Evolutionary conservation across 2,113 vertebrate genomes (phyloP).

Genomic region (Corythaeola cristata): DNA sequence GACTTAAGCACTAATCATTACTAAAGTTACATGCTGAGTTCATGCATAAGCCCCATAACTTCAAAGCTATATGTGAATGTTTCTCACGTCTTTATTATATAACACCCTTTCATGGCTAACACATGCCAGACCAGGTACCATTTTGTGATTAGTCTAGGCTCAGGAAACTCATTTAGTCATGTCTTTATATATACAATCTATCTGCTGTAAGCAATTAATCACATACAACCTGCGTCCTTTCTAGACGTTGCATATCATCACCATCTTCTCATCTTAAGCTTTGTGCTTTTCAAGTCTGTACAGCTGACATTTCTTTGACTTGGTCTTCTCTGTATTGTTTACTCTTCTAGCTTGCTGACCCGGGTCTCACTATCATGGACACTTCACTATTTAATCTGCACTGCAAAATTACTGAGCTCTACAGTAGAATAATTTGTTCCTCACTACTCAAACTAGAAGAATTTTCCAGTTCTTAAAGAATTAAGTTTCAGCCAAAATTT

Average conservation of each 20-base stretch:
- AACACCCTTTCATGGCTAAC: background rate
- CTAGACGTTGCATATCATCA: accelerated
- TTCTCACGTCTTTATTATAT: background rate
- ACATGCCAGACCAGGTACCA: background rate
- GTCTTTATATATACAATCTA: background rate
- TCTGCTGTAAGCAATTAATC: background rate
- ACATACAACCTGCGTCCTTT: background rate
- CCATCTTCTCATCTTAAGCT: background rate
- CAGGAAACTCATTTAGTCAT: background rate
- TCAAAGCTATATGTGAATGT: background rate
- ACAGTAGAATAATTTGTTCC: background rate
- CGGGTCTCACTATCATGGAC: background rate
- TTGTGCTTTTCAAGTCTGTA: background rate
- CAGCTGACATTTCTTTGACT: background rate
- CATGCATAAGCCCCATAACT: background rate
- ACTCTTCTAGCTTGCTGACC: background rate
- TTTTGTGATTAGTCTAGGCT: background rate
- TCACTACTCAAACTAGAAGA: background rate
- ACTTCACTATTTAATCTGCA: background rate
- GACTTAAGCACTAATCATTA: background rate
- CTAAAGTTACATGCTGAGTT: background rate
- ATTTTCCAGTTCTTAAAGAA: background rate
- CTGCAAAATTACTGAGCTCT: background rate
- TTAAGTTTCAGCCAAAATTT: background rate
- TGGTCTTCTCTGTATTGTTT: background rate